phyloP scores from a whole-genome alignment of 2,113 vertebrate species.

The Mustela nigripes region DNA sequence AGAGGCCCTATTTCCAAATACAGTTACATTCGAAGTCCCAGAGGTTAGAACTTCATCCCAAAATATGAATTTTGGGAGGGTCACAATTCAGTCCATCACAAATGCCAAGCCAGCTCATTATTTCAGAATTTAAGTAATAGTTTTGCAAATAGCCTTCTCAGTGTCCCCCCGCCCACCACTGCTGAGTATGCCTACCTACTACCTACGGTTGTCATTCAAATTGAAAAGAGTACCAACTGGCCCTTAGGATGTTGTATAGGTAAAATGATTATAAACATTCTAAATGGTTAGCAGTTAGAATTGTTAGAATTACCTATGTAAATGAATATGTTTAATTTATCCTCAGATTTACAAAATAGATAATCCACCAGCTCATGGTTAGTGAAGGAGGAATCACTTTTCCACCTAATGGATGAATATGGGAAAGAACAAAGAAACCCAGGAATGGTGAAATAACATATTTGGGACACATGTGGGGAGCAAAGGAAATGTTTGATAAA shows the following conservation, averaged over 20 bases:
- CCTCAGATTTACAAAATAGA: background rate
- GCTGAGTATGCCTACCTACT: background rate
- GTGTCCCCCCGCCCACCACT: background rate
- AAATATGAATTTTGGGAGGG: background rate
- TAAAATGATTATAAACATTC: background rate
- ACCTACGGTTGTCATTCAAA: background rate
- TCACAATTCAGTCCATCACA: background rate
- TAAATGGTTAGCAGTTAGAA: background rate
- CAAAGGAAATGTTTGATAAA: background rate
- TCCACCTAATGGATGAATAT: background rate
- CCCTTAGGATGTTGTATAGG: background rate
- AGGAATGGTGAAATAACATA: background rate
- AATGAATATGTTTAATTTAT: background rate
- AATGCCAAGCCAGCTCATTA: background rate
- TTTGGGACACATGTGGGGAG: accelerated
- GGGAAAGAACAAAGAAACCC: background rate
- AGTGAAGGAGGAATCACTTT: background rate
- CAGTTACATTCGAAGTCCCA: background rate
- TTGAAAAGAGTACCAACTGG: background rate
- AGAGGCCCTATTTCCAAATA: background rate
- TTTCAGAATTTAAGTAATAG: background rate
- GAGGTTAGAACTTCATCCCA: background rate
- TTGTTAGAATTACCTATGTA: background rate
- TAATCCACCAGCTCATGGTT: background rate
- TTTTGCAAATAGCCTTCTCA: background rate